Percentiles rank a stretch among this genome's conserved stretches.
Evolutionary conservation across 30 jellyfish, hydroid and myxozoan genomes (phyloP).

Genomic region (Phacellophora camtschatica): DNA sequence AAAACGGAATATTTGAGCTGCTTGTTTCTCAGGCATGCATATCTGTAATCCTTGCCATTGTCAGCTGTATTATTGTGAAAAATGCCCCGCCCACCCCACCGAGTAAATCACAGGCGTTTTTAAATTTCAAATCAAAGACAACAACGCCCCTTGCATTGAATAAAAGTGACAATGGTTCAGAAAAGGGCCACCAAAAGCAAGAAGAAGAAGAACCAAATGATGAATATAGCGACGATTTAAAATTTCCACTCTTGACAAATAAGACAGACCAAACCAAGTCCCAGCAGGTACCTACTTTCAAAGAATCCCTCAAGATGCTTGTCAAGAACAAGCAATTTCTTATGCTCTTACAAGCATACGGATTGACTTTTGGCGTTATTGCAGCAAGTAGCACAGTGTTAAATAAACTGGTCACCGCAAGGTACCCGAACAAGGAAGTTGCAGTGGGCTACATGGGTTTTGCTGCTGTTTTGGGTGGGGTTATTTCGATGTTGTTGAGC

Average conservation of each 20-base stretch:
- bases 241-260: neutral
- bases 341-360: slow-evolving; percentile 71
- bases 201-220: neutral
- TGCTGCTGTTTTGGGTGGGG: slow-evolving; percentile 67
- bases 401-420: slow-evolving; percentile 52
- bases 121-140: too few species aligned
- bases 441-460: slow-evolving; percentile 90
- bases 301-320: slow-evolving; percentile 34
- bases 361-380: slow-evolving; percentile 59
- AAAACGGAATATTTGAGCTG: slow-evolving; percentile 59
- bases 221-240: neutral
- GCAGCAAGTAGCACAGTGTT: slow-evolving; percentile 56
- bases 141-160: too few species aligned
- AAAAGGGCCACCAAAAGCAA: too few species aligned
- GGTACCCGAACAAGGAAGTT: slow-evolving; percentile 63
- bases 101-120: slow-evolving; percentile 75
- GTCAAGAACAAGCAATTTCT: slow-evolving; percentile 43
- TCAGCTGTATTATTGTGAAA: slow-evolving; percentile 14
- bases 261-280: neutral
- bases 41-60: slow-evolving; percentile 45
- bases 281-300: neutral
- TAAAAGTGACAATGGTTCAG: too few species aligned
- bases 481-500: slow-evolving; percentile 61
- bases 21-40: slow-evolving; percentile 67
- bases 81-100: slow-evolving; percentile 85